Evolutionary conservation across 2,797 vertebrate species (phyloP), one percentile per base, ranked within the genome.

Genomic region (Pipistrellus kuhlii): DNA sequence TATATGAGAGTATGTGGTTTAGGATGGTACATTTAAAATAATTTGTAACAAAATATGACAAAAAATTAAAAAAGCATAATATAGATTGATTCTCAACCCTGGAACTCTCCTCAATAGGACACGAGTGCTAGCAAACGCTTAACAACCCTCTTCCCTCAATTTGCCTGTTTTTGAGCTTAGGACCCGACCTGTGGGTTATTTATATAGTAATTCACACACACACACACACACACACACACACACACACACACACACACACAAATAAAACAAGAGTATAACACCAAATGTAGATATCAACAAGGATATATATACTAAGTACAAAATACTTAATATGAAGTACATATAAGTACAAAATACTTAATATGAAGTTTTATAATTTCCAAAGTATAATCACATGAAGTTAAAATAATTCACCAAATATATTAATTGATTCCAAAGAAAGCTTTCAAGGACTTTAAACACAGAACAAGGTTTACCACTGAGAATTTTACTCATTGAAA

Each of bases 401-500:
- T 73, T 89, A 57, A 66, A 92, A 75, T 8, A 75, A 83, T 87
- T 80, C 80, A 86, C 23, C 66, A 91, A 86, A 73, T 90, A 38
- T 41, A 12, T 73, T 46, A 41, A 44, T 38, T 48, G 92, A 94
- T 53, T 78, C 18, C 21, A 82, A 85, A 95, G 71, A 80, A 92
- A 92, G 59, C 27, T 84, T 93, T 93, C 73, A 94, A 94, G 55
- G 46, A 88, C 82, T 89, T 53, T 80, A 88, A 95, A 92, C 13
- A 73, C 6, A 91, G 62, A 23, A 75, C 64, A 73, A 84, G 46
- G 57, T 77, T 96, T 93, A 89, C n/a, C 48, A 71, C 69, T 64
- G 90, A 97, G 57, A 97, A 93, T 93, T 93, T 92, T 75, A 71
- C 69, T 95, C 90, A 94, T 5, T 94, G 73, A 94, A 93, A 95